Base-by-base conservation (phyloP, 2,888 invertebrate genomes). In the Sicus ferrugineus region DNA sequence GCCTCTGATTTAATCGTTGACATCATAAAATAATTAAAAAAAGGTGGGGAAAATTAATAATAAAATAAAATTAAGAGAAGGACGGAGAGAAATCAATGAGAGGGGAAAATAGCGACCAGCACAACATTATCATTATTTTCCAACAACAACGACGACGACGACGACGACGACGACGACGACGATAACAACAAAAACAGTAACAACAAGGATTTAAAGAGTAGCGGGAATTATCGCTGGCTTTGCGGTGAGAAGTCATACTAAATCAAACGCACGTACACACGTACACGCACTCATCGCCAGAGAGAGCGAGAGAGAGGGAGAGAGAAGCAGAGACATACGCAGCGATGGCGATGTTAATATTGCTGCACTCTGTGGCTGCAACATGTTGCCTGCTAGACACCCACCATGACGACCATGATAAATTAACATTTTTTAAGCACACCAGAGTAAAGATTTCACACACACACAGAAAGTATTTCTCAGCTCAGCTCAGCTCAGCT, bases 391-490 rank as follows among this genome's bases (percentile, higher is more conserved):
- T 56, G 56, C 21, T n/a, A 16, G 26, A 26, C 56, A 42, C 3
- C 9, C 42, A 2, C 1, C 14, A 42, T n/a, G n/a, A 42, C n/a
- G 28, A 4, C 16, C 56, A 26, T 80, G 78, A 78, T 78, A 77
- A 80, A 78, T 78, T 78, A 79, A 80, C 78, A 78, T 76, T 76
- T 77, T 80, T 80, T 80, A 78, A 79, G 80, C 73, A 76, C 79
- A 78, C 80, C 76, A 76, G 78, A 79, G 80, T 76, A 77, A 78
- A 78, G 78, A 79, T 76, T 80, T 78, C 75, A 77, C 79, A 78
- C 34, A 34, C 7, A 9, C 9, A 9, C 9, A 9, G 34, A 9
- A 34, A 9, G 2, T 34, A n/a, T n/a, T n/a, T n/a, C n/a, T n/a
- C n/a, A n/a, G n/a, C n/a, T 42, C 42, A n/a, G 42, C 16, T n/a